These are phyloP conservation scores for Poliocrania exsul DNA, from an alignment of 2,797 vertebrate species.

Conservation along the genomic window DNA sequence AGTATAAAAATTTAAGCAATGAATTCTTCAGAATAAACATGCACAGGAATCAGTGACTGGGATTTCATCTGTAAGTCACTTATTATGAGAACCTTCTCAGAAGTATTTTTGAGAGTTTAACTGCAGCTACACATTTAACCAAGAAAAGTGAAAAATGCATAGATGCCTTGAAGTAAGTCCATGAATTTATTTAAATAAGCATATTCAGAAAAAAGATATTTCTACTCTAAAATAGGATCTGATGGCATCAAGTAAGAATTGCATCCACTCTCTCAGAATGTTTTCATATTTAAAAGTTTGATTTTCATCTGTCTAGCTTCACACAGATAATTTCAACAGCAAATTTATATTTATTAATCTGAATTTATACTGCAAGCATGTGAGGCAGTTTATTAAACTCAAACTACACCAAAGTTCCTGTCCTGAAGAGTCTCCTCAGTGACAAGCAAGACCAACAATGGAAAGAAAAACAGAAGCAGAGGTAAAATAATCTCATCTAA, in stretches of 20 bases:
- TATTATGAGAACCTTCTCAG: not conserved
- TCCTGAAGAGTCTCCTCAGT: not conserved
- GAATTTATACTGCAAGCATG: not conserved
- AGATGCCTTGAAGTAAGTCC: not conserved
- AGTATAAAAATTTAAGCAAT: not conserved
- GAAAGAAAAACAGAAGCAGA: slow-evolving; percentile 33
- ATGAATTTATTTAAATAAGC: not conserved
- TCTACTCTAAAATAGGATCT: not conserved
- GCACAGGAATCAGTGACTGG: not conserved
- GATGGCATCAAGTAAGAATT: not conserved
- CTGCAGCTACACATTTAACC: not conserved
- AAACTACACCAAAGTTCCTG: not conserved
- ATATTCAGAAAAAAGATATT: not conserved
- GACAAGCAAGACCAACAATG: not conserved
- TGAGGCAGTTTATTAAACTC: not conserved
- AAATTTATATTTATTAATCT: not conserved
- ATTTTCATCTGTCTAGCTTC: not conserved
- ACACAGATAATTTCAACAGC: not conserved
- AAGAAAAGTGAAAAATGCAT: not conserved
- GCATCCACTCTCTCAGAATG: not conserved
- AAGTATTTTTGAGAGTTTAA: not conserved
- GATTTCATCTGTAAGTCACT: not conserved
- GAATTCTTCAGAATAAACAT: not conserved
- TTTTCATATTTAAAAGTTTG: not conserved
- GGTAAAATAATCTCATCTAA: not conserved